Evolutionary conservation across 2,888 invertebrate species (phyloP).

Genomic region (Nasonovia ribisnigri): DNA sequence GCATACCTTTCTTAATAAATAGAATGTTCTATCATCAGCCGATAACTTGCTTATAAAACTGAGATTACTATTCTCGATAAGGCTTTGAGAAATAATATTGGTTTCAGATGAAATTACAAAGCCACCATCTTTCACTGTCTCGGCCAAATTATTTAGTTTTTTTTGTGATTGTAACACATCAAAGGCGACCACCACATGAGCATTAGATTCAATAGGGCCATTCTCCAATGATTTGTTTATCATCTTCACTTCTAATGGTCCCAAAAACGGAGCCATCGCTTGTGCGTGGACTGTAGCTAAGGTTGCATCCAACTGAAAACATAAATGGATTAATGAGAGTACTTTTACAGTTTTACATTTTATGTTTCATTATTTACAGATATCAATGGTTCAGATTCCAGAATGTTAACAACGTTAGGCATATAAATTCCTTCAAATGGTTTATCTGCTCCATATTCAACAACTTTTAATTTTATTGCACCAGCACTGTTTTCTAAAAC

Average conservation of each 20-base stretch:
- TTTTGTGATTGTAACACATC: conserved; percentile 75
- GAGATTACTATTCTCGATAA: conserved; percentile 71
- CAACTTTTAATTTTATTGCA: conserved; percentile 79
- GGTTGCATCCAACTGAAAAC: conserved; percentile 74
- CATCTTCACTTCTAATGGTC: conserved; percentile 77
- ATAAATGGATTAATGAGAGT: not conserved
- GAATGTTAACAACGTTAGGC: conserved; percentile 75
- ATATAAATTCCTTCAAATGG: conserved; percentile 78
- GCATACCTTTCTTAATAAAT: conserved; percentile 76
- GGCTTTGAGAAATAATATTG: conserved; percentile 69
- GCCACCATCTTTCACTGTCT: conserved; percentile 78
- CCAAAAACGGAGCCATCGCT: conserved; percentile 73
- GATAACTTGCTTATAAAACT: conserved; percentile 76
- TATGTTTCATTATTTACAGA: conserved; percentile 70
- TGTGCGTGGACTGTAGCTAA: conserved; percentile 74
- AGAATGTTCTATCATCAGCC: conserved; percentile 76
- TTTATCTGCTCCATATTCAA: conserved; percentile 80
- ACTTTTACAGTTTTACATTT: not conserved
- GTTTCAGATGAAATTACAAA: conserved; percentile 79
- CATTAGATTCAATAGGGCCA: conserved; percentile 77
- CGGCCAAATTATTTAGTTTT: conserved; percentile 75
- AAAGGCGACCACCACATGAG: conserved; percentile 77
- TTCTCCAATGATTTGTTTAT: conserved; percentile 75
- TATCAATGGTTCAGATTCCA: conserved; percentile 82
- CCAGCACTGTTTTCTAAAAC: conserved; percentile 82